Percentiles rank a stretch among this genome's conserved stretches.
These are phyloP conservation scores for fruit fly (Drosophila melanogaster) DNA, from an alignment of 1,140 invertebrate species.

Conservation along the genomic window DNA sequence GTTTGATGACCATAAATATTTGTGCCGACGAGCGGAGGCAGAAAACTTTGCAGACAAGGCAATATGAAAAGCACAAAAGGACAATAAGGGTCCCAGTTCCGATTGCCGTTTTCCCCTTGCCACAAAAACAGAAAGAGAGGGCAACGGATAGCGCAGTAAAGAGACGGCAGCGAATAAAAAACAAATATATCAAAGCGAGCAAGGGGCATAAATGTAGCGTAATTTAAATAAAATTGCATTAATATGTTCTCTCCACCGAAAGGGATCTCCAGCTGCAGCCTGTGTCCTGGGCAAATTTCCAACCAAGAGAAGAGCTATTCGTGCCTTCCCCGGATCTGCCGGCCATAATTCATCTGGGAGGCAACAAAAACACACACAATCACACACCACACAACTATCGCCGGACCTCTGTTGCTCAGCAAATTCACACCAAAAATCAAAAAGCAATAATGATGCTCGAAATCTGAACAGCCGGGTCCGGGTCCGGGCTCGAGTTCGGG, in stretches of 20 bases:
- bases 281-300: constrained; percentile 54
- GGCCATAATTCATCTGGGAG: constrained; percentile 64
- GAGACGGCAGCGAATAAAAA: constrained; percentile 43
- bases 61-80: constrained; percentile 27
- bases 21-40: constrained; percentile 6
- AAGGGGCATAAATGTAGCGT: constrained; percentile 71
- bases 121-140: constrained; percentile 6
- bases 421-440: constrained; percentile 80
- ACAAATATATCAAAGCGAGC: constrained; percentile 63
- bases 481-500: neutral
- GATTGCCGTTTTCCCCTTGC: constrained; percentile 31
- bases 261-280: constrained; percentile 39
- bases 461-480: constrained; percentile 49
- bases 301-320: constrained; percentile 42
- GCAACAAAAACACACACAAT: neutral
- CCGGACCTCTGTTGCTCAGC: constrained; percentile 46
- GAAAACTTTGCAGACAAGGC: constrained; percentile 28
- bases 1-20: constrained; percentile 61
- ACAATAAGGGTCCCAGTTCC: constrained; percentile 51
- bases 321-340: constrained; percentile 8
- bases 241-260: constrained; percentile 64
- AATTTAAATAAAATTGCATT: constrained; percentile 82
- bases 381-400: constrained; percentile 15
- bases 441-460: constrained; percentile 80
- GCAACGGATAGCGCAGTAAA: neutral